Evolutionary conservation across 2,113 vertebrate genomes (phyloP).

Genomic region (Chroicocephalus ridibundus): DNA sequence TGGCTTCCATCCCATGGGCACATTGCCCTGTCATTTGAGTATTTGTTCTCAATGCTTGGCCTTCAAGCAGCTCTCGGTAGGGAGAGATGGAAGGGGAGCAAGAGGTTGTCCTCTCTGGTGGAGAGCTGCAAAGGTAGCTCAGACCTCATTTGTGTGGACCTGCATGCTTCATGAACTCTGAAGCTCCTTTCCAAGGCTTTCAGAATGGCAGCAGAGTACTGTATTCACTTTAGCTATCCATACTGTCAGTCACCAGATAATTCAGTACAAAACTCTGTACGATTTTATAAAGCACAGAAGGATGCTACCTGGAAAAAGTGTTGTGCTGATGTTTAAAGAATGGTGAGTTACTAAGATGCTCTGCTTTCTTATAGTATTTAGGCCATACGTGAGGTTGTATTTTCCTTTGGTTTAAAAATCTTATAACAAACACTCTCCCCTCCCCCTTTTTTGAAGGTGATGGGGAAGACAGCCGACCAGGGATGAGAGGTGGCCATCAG

Average conservation of each 20-base stretch:
- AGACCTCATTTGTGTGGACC: neutral
- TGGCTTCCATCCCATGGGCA: neutral
- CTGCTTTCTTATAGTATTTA: neutral
- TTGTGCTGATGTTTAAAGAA: neutral
- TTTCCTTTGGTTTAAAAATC: neutral
- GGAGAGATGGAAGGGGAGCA: neutral
- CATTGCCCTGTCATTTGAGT: neutral
- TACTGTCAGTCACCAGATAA: neutral
- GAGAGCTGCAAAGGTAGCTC: neutral
- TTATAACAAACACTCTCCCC: neutral
- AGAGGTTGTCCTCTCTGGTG: neutral
- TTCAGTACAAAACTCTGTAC: neutral
- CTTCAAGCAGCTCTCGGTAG: neutral
- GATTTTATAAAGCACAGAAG: neutral
- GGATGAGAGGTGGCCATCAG: slow-evolving; percentile 98
- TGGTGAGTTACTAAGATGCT: neutral
- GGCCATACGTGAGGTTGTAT: neutral
- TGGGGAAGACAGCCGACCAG: slow-evolving; percentile 93
- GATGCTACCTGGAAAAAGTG: neutral
- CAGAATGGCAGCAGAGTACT: neutral
- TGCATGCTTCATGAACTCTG: neutral
- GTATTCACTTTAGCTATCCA: neutral
- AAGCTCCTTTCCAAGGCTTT: neutral
- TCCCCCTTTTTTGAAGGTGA: slow-evolving; percentile 78
- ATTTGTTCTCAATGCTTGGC: neutral